phyloP scores from a whole-genome alignment of 1,140 invertebrate genomes.

The Ostrea denselamellosa region DNA sequence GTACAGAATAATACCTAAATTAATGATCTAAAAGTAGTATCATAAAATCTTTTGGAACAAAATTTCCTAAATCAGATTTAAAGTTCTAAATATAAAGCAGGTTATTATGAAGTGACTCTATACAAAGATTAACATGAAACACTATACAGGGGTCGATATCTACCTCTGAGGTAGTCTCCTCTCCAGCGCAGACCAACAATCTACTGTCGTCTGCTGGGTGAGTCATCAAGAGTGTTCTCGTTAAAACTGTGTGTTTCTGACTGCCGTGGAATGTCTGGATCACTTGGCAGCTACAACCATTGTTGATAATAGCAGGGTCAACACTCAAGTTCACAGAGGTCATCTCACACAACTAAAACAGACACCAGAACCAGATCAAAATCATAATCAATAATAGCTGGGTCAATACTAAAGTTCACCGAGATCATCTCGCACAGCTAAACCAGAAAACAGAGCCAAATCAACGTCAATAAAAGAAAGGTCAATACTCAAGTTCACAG shows the following conservation, averaged over 20 bases:
- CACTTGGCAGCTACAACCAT: slow-evolving; percentile 79
- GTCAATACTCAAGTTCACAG: slow-evolving; percentile 53
- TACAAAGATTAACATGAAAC: too few species aligned
- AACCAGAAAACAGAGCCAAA: neutral
- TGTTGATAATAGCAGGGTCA: slow-evolving; percentile 54
- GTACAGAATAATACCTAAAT: too few species aligned
- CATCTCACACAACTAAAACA: slow-evolving; percentile 70
- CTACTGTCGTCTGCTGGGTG: slow-evolving; percentile 72
- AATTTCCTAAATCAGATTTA: too few species aligned
- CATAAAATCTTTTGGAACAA: too few species aligned
- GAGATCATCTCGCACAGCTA: slow-evolving; percentile 71
- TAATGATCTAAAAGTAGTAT: too few species aligned
- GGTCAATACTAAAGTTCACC: slow-evolving; percentile 53
- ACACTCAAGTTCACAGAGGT: slow-evolving; percentile 53
- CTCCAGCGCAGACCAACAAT: slow-evolving; percentile 81
- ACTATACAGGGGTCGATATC: slow-evolving; percentile 30
- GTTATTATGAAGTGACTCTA: too few species aligned
- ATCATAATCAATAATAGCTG: slow-evolving; percentile 47
- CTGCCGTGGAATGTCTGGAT: slow-evolving; percentile 84
- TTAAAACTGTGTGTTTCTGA: slow-evolving; percentile 83
- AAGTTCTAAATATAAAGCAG: too few species aligned
- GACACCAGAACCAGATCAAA: neutral
- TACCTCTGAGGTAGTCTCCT: slow-evolving; percentile 75
- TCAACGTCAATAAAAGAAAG: slow-evolving; percentile 49
- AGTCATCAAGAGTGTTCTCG: slow-evolving; percentile 82